A percentile compares a stretch with the other conserved stretches of the same genome.
These are phyloP conservation scores for Leucophenga montana DNA, from an alignment of 2,888 invertebrate species.

Conservation along the genomic window DNA sequence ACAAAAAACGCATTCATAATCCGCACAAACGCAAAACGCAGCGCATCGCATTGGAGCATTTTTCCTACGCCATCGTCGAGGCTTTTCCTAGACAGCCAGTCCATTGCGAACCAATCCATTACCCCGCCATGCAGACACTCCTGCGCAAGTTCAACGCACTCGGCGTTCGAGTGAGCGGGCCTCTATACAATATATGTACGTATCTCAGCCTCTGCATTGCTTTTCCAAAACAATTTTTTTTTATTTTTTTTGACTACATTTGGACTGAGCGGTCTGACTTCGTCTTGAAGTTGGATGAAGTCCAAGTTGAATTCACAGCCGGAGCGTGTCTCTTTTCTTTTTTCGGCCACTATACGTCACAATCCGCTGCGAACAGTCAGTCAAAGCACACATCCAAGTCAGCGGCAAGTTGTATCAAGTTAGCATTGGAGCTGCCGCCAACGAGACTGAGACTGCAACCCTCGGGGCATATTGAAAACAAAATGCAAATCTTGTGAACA, in stretches of 20 bases:
- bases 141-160: slow-evolving; percentile 15
- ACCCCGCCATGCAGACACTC: not conserved
- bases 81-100: not conserved
- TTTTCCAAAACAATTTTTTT: slow-evolving; percentile 7
- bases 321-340: slow-evolving; percentile 35
- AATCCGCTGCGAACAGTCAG: slow-evolving; percentile 35
- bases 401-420: slow-evolving; percentile 10
- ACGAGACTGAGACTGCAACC: slow-evolving; percentile 41
- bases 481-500: slow-evolving; percentile 60
- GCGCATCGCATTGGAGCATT: slow-evolving; percentile 13
- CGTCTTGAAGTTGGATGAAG: not conserved
- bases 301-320: not conserved
- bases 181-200: not conserved
- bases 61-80: not conserved
- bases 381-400: slow-evolving; percentile 19
- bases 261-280: slow-evolving; percentile 34
- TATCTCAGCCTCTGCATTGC: not conserved
- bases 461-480: slow-evolving; percentile 31
- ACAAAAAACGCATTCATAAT: slow-evolving; percentile 64
- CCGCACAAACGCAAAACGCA: slow-evolving; percentile 42
- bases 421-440: slow-evolving; percentile 24
- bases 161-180: not conserved
- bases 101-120: too few species aligned
- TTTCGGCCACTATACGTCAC: slow-evolving; percentile 58
- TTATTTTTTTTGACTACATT: slow-evolving; percentile 33